phyloP scores from a whole-genome alignment of 2,797 vertebrate species.

The Coreius guichenoti region DNA sequence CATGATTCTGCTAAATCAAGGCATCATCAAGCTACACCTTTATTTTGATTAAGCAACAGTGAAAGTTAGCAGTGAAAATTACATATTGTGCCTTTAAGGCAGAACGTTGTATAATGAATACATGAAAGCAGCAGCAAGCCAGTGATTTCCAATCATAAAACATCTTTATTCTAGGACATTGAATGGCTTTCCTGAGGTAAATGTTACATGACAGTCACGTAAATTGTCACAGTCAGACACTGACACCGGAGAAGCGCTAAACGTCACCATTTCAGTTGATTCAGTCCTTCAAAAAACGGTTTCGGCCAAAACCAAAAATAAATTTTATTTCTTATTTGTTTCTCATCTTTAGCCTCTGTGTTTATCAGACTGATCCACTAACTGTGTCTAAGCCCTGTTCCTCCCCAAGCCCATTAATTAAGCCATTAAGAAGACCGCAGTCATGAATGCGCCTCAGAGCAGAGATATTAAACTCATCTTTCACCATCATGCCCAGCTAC shows the following conservation, averaged over 20 bases:
- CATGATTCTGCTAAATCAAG: too few species aligned
- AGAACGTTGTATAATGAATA: too few species aligned
- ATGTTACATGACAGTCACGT: not conserved
- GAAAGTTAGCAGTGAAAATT: too few species aligned
- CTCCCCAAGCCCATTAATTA: constrained; percentile 46
- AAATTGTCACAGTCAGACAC: not conserved
- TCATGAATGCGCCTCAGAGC: constrained; percentile 36
- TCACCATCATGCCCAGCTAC: constrained; percentile 42
- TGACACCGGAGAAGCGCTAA: too few species aligned
- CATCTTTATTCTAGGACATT: not conserved
- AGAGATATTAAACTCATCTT: constrained; percentile 57
- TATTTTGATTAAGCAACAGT: too few species aligned
- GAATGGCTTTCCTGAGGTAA: not conserved
- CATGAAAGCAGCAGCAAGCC: too few species aligned
- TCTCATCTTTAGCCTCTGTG: not conserved
- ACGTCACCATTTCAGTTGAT: not conserved
- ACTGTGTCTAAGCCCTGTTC: not conserved
- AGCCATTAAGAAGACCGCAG: constrained; percentile 40
- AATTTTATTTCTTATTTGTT: not conserved
- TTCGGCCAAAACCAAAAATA: not conserved
- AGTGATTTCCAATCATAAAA: too few species aligned
- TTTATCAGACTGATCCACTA: constrained; percentile 11
- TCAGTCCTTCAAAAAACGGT: not conserved
- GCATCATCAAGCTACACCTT: too few species aligned
- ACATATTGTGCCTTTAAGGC: too few species aligned